Conservation (phyloP, 2,888 invertebrate genomes). For the Thysanoteuthis rhombus region DNA sequence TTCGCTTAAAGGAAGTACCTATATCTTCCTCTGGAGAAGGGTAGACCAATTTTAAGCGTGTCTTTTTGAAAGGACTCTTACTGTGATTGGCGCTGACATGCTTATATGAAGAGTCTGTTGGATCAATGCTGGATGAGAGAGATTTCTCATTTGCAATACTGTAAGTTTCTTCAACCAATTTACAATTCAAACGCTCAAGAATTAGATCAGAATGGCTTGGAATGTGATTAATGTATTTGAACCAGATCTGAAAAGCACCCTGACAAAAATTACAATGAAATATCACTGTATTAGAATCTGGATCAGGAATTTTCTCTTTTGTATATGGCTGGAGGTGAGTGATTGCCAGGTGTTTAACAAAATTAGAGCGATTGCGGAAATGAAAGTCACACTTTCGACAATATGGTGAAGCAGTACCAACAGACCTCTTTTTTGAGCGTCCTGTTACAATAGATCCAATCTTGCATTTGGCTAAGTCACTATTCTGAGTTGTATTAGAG, state of each 20-base stretch:
- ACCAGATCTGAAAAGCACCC: slow-evolving; percentile 37
- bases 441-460: background rate
- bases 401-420: background rate
- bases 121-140: background rate
- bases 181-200: background rate
- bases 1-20: background rate
- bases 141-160: background rate
- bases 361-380: slow-evolving; percentile 19
- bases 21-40: slow-evolving; percentile 15
- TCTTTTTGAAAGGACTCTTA: background rate
- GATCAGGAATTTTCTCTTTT: background rate
- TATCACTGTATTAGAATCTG: background rate
- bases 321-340: slow-evolving; percentile 29
- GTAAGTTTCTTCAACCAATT: background rate
- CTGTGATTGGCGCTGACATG: background rate
- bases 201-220: slow-evolving; percentile 37
- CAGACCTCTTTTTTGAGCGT: background rate
- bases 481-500: background rate
- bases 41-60: background rate
- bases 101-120: background rate
- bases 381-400: slow-evolving; percentile 18
- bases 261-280: slow-evolving; percentile 40
- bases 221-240: slow-evolving; percentile 41
- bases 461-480: background rate
- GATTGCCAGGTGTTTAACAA: slow-evolving; percentile 31